Percentiles rank a stretch among this genome's conserved stretches.
These are phyloP conservation scores for Leucozona laternaria DNA, from an alignment of 2,888 invertebrate genomes.

Conservation along the genomic window DNA sequence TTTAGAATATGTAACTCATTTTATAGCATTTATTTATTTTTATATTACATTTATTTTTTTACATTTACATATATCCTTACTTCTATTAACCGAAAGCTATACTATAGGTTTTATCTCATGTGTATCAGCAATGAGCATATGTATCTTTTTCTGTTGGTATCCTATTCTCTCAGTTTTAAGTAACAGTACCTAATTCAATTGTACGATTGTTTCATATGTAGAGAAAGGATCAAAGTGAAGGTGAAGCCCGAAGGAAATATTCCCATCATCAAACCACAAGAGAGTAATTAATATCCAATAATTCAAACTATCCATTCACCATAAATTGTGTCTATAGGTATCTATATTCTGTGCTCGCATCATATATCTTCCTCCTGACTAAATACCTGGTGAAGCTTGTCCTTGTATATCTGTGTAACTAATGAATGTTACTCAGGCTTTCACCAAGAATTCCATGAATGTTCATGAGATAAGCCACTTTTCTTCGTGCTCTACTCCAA, in stretches of 20 bases:
- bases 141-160: neutral
- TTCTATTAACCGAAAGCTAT: too few species aligned
- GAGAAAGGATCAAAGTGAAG: neutral
- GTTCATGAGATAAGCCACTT: constrained; percentile 36
- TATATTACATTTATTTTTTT: too few species aligned
- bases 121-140: too few species aligned
- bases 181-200: constrained; percentile 8
- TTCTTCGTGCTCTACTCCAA: neutral
- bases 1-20: too few species aligned
- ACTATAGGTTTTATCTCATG: too few species aligned
- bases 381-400: constrained; percentile 31
- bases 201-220: neutral
- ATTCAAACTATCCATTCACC: constrained; percentile 12
- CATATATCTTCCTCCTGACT: constrained; percentile 15
- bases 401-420: constrained; percentile 4
- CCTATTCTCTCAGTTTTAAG: neutral
- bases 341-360: neutral
- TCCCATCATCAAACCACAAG: constrained; percentile 28
- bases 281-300: constrained; percentile 42
- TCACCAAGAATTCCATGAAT: constrained; percentile 43
- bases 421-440: constrained; percentile 20
- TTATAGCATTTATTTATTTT: too few species aligned
- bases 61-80: too few species aligned
- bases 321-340: neutral
- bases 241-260: constrained; percentile 4